Base-by-base conservation (phyloP, 2,888 invertebrate genomes). In the Drosophila lacicola region DNA sequence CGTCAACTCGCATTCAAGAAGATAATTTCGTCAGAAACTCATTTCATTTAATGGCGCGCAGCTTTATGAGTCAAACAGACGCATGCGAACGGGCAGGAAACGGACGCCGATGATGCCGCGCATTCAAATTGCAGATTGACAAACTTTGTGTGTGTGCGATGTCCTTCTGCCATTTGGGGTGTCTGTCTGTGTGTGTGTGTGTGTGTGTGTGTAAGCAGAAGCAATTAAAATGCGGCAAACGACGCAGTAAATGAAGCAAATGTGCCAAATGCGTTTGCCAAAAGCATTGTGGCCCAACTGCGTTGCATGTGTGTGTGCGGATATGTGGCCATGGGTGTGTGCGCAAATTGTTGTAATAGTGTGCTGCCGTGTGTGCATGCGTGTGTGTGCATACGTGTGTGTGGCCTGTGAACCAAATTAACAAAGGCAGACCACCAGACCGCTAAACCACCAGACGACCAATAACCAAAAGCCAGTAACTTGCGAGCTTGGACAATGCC, bases 231-330 rank as follows among this genome's bases (percentile, higher is more conserved):
- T 89, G 85, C 89, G 89, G 85, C 85, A 89, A 86, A 78, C 85
- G 89, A 82, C 88, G 89, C 88, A 82, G 89, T 89, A 86, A 86
- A 86, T 89, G 89, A 87, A 86, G 85, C 88, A 82, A 84, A 86
- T 87, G 89, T 71, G 72, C 78, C 67, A 82, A 89, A 89, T 89
- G 88, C 88, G 89, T 89, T 89, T 68, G 82, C 74, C 84, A 75
- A 89, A 74, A 80, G 66, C 85, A 79, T 67, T 67, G 73, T 61
- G 61, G 61, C 29, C 47, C 41, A 56, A 41, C 45, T 50, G 21
- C 53, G 56, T 10, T 72, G 65, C 69, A 58, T 63, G 60, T 53
- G 55, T 62, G 51, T 13, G 53, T 66, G 41, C 29, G 29, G 29
- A 29, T 29, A 29, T 29, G 29, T 29, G 29, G 29, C 29, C 29